A percentile compares a stretch with the other conserved stretches of the same genome.
Evolutionary conservation across 2,888 invertebrate species (phyloP).

Genomic region (Eilema griseolum): DNA sequence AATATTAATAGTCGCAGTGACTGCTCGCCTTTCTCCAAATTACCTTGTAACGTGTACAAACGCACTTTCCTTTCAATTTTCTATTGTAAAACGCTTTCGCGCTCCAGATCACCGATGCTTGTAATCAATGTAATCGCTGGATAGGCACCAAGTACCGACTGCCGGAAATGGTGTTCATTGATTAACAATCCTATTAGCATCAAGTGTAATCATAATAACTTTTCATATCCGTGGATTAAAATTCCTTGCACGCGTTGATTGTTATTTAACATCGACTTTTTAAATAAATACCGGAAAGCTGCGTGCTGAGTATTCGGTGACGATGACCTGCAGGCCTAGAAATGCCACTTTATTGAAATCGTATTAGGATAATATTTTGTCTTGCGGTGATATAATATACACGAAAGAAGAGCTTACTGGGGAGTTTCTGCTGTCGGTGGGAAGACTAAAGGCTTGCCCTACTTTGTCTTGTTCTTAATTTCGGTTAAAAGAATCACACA

Average conservation of each 20-base stretch:
- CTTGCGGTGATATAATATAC: no score
- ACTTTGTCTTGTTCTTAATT: no score
- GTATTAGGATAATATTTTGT: no score
- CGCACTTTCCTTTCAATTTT: conserved; percentile 41
- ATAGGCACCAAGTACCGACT: neutral
- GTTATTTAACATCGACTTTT: neutral
- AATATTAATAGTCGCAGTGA: conserved; percentile 11
- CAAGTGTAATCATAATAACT: neutral
- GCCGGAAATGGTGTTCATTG: neutral
- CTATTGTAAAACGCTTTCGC: conserved; percentile 38
- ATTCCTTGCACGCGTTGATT: conserved; percentile 7
- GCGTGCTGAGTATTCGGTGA: neutral
- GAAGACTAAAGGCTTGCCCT: no score
- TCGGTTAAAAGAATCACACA: no score
- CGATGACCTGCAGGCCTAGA: neutral
- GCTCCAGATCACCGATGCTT: conserved; percentile 37
- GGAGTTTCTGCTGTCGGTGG: no score
- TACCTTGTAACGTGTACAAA: conserved; percentile 15
- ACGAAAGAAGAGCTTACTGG: no score
- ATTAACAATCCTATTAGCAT: neutral
- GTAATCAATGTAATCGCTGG: conserved; percentile 33
- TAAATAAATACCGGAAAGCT: neutral
- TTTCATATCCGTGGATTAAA: neutral
- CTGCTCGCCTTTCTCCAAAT: conserved; percentile 22
- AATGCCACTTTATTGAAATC: no score